These are phyloP conservation scores for Hypanus sabinus DNA, from an alignment of 2,113 vertebrate species.

Conservation along the genomic window DNA sequence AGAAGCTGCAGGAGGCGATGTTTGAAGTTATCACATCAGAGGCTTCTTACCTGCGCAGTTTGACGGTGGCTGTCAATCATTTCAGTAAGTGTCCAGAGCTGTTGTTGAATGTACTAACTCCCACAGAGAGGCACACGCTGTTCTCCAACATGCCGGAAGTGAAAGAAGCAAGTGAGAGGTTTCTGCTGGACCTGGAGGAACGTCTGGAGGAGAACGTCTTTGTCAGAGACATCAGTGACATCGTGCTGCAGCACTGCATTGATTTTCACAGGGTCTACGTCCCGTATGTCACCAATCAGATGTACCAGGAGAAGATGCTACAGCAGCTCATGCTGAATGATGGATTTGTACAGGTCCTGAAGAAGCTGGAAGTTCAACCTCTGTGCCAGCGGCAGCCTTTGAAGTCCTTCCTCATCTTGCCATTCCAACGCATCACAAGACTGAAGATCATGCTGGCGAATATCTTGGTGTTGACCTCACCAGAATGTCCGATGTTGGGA, in stretches of 20 bases:
- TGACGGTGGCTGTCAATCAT: slow-evolving; percentile 56
- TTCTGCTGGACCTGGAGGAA: too few species aligned
- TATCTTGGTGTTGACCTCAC: slow-evolving; percentile 53
- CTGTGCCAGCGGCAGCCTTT: slow-evolving; percentile 62
- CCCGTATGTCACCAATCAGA: too few species aligned
- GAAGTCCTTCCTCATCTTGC: slow-evolving; percentile 68
- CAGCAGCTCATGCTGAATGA: too few species aligned
- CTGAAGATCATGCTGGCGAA: slow-evolving; percentile 64
- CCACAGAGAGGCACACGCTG: slow-evolving; percentile 56
- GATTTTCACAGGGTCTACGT: too few species aligned
- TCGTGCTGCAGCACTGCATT: too few species aligned
- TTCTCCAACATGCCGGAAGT: slow-evolving; percentile 63
- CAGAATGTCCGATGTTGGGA: slow-evolving; percentile 34
- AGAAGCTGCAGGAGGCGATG: slow-evolving; percentile 63
- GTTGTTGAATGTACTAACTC: slow-evolving; percentile 49
- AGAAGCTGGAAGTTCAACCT: slow-evolving; percentile 56
- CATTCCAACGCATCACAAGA: slow-evolving; percentile 69
- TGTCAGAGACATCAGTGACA: too few species aligned
- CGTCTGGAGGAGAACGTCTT: too few species aligned
- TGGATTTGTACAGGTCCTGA: slow-evolving; percentile 52
- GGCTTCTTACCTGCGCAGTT: slow-evolving; percentile 63
- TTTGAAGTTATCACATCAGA: slow-evolving; percentile 69
- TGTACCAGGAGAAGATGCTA: too few species aligned
- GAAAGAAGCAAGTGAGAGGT: slow-evolving; percentile 56
- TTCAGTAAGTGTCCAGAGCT: slow-evolving; percentile 50